phyloP scores from a whole-genome alignment of 2,797 vertebrate species.

The Buceros bicornis region DNA sequence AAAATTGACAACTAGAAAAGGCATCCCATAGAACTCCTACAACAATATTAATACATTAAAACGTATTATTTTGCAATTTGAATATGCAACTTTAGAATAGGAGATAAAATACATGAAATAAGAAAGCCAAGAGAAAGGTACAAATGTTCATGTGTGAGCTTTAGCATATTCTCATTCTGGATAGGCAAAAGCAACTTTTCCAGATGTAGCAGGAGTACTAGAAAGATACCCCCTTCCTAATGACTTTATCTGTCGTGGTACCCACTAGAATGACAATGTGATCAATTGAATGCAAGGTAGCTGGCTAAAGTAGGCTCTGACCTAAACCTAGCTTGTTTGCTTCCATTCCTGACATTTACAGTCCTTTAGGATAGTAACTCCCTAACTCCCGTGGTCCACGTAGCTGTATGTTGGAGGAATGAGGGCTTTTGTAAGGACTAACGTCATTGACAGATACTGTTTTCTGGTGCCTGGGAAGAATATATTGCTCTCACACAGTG shows the following conservation, averaged over 20 bases:
- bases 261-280: neutral
- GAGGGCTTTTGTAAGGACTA: conserved; percentile 55
- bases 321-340: neutral
- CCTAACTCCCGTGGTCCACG: neutral
- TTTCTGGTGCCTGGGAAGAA: conserved; percentile 68
- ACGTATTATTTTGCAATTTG: neutral
- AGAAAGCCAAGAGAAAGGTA: neutral
- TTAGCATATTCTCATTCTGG: neutral
- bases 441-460: conserved; percentile 62
- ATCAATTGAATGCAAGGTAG: neutral
- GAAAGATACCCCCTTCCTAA: neutral
- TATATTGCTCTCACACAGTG: conserved; percentile 67
- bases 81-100: neutral
- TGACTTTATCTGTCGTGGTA: neutral
- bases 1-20: neutral
- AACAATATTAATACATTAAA: neutral
- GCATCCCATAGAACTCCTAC: neutral
- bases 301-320: neutral
- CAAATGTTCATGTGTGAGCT: neutral
- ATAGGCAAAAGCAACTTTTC: neutral
- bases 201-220: neutral
- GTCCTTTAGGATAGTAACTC: conserved; percentile 4
- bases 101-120: neutral
- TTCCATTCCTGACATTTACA: neutral
- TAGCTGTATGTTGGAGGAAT: conserved; percentile 39